These are phyloP conservation scores for Alloplasta piceator DNA, from an alignment of 2,888 invertebrate species.

Conservation along the genomic window DNA sequence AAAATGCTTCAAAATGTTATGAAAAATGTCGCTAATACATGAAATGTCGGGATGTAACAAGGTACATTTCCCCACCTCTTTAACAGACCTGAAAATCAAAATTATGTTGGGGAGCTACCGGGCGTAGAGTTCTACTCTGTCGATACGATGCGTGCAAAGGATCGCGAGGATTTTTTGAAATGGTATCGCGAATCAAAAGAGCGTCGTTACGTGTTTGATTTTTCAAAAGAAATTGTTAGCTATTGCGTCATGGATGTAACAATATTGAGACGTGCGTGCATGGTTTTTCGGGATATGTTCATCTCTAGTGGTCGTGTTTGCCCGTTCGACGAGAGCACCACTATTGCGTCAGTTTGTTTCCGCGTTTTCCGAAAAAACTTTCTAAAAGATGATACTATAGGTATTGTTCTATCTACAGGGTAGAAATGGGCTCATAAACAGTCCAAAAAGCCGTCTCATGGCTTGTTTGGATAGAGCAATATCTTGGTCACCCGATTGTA, in stretches of 20 bases:
- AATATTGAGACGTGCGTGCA: constrained; percentile 72
- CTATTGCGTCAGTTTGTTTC: constrained; percentile 4
- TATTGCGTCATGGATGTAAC: constrained; percentile 67
- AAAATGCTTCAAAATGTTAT: too few relatives aligned
- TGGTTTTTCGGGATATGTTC: constrained; percentile 71
- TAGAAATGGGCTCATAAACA: constrained; percentile 49
- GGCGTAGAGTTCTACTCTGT: constrained; percentile 64
- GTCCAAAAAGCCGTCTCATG: constrained; percentile 39
- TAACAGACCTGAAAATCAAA: constrained; percentile 23
- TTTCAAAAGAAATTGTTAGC: constrained; percentile 70
- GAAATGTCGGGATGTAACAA: too few relatives aligned
- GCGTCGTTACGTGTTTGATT: constrained; percentile 68
- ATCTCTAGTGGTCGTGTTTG: constrained; percentile 66
- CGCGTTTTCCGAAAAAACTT: constrained; percentile 46
- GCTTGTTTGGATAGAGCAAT: constrained; percentile 26
- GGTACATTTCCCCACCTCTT: constrained; percentile 67
- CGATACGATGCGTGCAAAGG: constrained; percentile 60
- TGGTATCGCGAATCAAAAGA: constrained; percentile 66
- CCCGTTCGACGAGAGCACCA: constrained; percentile 70
- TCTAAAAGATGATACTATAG: constrained; percentile 39
- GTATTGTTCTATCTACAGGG: constrained; percentile 48
- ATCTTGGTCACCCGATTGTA: constrained; percentile 53
- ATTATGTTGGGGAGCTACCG: constrained; percentile 69
- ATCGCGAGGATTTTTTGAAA: constrained; percentile 60
- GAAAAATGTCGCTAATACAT: too few relatives aligned